phyloP scores from a whole-genome alignment of 2,113 vertebrate genomes.

The Antechinus flavipes region DNA sequence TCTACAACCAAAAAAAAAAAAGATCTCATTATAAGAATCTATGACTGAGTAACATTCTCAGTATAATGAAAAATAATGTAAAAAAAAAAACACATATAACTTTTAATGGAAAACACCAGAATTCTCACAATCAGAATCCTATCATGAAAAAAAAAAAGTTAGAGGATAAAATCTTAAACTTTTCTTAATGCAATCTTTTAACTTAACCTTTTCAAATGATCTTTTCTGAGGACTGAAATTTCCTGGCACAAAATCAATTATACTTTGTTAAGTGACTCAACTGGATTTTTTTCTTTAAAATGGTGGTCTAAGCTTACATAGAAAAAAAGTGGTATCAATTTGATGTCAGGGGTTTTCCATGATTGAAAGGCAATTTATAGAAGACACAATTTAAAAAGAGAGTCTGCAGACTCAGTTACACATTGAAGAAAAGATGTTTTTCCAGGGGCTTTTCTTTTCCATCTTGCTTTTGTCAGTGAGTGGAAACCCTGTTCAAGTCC shows the following conservation, averaged over 20 bases:
- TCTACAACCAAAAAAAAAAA: not conserved
- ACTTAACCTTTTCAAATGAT: constrained; percentile 46
- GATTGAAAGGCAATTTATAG: constrained; percentile 80
- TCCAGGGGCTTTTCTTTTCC: constrained; percentile 64
- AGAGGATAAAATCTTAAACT: constrained; percentile 65
- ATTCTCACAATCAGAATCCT: constrained; percentile 60
- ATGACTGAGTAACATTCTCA: constrained; percentile 14
- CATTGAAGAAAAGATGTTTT: constrained; percentile 78
- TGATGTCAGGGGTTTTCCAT: constrained; percentile 84
- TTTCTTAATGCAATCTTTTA: constrained; percentile 46
- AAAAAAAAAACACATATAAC: constrained; percentile 61
- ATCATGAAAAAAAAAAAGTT: constrained; percentile 3
- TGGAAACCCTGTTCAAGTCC: not conserved
- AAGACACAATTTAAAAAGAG: constrained; percentile 77
- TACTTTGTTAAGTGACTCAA: constrained; percentile 81
- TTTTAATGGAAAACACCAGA: constrained; percentile 58
- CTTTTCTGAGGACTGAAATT: constrained; percentile 77
- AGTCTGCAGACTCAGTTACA: constrained; percentile 54
- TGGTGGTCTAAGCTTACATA: constrained; percentile 75
- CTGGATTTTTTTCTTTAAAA: constrained; percentile 71
- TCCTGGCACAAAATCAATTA: constrained; percentile 50
- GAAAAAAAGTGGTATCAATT: constrained; percentile 85
- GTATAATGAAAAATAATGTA: constrained; percentile 53
- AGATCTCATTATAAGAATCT: not conserved
- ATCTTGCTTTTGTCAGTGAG: constrained; percentile 71